A percentile compares a stretch with the other conserved stretches of the same genome.
phyloP scores from a whole-genome alignment of 2,113 vertebrate species.

The Panurus biarmicus region DNA sequence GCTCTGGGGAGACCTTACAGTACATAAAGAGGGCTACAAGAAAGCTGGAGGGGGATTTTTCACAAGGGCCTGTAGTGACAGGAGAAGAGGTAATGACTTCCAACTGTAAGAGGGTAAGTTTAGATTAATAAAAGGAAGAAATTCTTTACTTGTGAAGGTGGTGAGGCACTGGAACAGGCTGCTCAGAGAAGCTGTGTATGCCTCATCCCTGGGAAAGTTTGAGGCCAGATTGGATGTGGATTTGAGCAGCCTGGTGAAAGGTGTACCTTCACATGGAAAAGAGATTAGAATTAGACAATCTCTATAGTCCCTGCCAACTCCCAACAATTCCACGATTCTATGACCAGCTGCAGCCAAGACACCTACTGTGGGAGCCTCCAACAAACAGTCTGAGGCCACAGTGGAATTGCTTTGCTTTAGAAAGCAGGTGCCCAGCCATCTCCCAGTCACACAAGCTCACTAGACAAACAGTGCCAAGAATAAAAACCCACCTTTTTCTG shows the following conservation, averaged over 20 bases:
- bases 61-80: neutral
- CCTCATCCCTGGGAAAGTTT: neutral
- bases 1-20: neutral
- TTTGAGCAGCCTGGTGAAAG: neutral
- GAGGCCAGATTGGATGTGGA: neutral
- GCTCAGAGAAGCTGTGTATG: neutral
- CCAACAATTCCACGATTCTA: neutral
- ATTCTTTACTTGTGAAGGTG: neutral
- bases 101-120: neutral
- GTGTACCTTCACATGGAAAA: neutral
- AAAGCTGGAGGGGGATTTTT: neutral
- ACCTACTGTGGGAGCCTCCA: accelerated
- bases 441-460: neutral
- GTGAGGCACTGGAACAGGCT: neutral
- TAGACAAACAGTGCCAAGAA: neutral
- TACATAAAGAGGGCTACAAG: neutral
- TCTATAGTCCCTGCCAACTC: neutral
- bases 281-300: neutral
- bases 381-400: neutral
- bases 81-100: neutral
- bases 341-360: neutral
- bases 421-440: neutral
- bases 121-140: neutral
- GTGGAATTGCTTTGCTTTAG: neutral
- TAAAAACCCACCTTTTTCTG: neutral